Base-by-base conservation (phyloP, 2,797 vertebrate genomes). In the Hoplostethus mediterraneus region DNA sequence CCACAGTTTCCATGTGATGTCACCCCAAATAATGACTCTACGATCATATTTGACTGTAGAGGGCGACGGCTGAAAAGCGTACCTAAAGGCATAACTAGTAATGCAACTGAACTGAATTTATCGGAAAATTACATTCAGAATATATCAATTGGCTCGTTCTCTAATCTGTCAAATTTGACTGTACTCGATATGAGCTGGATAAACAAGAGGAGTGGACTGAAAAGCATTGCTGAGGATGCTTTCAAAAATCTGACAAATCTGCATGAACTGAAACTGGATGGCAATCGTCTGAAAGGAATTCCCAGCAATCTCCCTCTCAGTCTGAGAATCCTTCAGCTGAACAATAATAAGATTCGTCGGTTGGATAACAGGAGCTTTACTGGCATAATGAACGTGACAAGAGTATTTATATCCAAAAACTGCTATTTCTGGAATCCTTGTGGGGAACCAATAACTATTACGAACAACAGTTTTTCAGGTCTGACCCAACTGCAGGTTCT, bases 391-490 rank as follows among this genome's bases (percentile, higher is more conserved):
- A 95, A 95, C 6, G 55, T 99, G 57, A 94, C 91, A 40, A 4
- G 52, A 0, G 84, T 99, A 48, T 91, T 79, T 28, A 80, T 99
- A 42, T 93, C 95, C 7, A 96, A 90, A 89, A 99, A 98, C 86
- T 99, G 98, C 76, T 97, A 95, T 86, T 93, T 81, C 67, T 91
- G 94, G 78, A 97, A 97, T 71, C 94, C 93, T 3, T 98, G 98
- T 85, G 88, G 89, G 11, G 87, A 63, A 63, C 61, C 81, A 0
- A 90, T 94, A 70, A 66, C 1, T 2, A 94, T 98, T 40, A 73
- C 64, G 48, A 21, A 89, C 0, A 78, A 87, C 56, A 94, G 90
- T 33, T 97, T 99, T 79, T 78, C 81, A 30, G 28, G 17, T 16
- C 76, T 98, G 76, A 85, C 25, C 56, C 91, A 90, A 16, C 89